Conservation (phyloP, 2,113 vertebrate species). For the Geococcyx californianus region DNA sequence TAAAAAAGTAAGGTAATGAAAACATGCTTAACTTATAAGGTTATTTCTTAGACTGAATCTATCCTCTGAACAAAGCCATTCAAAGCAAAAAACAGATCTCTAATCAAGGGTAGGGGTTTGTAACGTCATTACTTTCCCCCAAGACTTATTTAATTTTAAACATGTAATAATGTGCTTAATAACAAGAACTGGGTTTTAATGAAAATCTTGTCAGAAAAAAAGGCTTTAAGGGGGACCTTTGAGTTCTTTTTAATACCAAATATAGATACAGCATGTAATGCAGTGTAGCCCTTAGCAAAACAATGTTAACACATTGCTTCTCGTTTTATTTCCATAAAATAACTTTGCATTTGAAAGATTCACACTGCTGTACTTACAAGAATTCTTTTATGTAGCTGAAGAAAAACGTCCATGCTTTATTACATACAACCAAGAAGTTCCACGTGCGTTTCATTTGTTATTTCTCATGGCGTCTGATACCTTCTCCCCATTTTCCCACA, state of each 20-base stretch:
- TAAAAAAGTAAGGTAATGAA: constrained; percentile 29
- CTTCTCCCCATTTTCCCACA: fast-evolving
- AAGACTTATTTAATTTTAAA: constrained; percentile 64
- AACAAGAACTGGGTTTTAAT: constrained; percentile 34
- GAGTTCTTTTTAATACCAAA: constrained; percentile 49
- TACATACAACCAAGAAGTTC: not conserved
- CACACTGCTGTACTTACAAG: not conserved
- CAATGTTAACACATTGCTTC: not conserved
- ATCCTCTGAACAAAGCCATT: not conserved
- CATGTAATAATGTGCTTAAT: constrained; percentile 51
- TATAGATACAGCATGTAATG: constrained; percentile 40
- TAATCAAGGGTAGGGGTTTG: not conserved
- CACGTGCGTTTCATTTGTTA: not conserved
- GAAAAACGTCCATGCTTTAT: not conserved
- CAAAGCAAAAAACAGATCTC: not conserved
- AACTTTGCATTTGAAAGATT: not conserved
- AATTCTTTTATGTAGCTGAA: not conserved
- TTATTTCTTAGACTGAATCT: not conserved
- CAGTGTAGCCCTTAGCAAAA: constrained; percentile 27
- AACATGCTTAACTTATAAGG: constrained; percentile 1
- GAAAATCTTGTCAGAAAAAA: constrained; percentile 40
- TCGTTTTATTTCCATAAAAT: constrained; percentile 19
- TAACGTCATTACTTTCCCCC: constrained; percentile 31
- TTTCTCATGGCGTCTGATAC: fast-evolving
- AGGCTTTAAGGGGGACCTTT: constrained; percentile 1